Evolutionary conservation across 1,140 invertebrate species (phyloP), one percentile per base, ranked within the genome.

Genomic region (Apis cerana): DNA sequence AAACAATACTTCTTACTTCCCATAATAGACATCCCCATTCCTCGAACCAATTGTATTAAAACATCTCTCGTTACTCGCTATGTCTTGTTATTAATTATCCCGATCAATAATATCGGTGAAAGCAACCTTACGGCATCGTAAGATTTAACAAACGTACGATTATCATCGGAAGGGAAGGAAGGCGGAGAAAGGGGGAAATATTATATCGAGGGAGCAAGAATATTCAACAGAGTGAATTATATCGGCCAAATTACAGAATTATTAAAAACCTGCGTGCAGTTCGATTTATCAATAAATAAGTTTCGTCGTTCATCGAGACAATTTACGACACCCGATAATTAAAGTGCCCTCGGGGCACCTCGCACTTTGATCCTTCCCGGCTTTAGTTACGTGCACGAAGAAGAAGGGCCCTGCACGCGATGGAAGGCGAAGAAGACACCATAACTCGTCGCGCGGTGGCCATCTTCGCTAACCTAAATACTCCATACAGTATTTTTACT

Each of bases 401-500:
- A 27, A 33, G 19, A 59, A 10, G 21, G 7, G 58, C 1, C 56
- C 27, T 17, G n/a, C 27, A 56, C 48, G 68, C 27, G 17, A 58
- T 21, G 74, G n/a, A 74, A 43, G 12, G n/a, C n/a, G 58, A 80
- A 62, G 59, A 83, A 65, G 43, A 58, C 12, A 13, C 70, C 65
- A 78, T 88, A 88, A 85, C 82, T 87, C 52, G 80, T 88, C 33
- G 23, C 52, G 8, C 54, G 65, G 75, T 75, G 80, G 61, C 67
- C 84, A 80, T 83, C 75, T 48, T 43, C 27, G 70, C 77, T 85
- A 85, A 89, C 87, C 81, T 80, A 62, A 88, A 88, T 88, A 88
- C 82, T 75, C 48, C 52, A 56, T 27, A 27, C 62, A 15, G 33
- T 75, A 80, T 88, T 88, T 88, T 89, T 89, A 89, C 88, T 89